Percentiles rank a stretch among this genome's conserved stretches.
phyloP scores from a whole-genome alignment of 2,888 invertebrate genomes.

The Drosophila putrida region DNA sequence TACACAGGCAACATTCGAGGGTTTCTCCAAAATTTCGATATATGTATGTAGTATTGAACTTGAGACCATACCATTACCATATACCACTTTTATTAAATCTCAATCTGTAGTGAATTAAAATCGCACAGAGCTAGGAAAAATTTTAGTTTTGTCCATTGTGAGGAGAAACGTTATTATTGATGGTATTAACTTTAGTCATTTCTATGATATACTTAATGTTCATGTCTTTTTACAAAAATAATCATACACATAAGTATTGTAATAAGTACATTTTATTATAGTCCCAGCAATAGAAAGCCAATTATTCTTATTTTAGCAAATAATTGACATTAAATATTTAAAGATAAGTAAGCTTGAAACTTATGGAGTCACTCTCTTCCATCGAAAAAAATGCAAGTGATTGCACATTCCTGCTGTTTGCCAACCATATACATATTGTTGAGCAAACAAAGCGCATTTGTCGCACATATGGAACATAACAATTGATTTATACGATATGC shows the following conservation, averaged over 20 bases:
- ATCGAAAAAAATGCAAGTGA: slow-evolving; percentile 25
- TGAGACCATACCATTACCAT: no score
- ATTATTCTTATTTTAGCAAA: no score
- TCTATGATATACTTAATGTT: no score
- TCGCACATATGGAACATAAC: slow-evolving; percentile 53
- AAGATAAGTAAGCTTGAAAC: slow-evolving; percentile 13
- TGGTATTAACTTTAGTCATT: no score
- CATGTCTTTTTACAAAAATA: no score
- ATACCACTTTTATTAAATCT: no score
- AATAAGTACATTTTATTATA: background rate
- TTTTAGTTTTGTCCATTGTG: background rate
- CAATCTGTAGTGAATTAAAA: no score
- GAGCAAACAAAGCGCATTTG: slow-evolving; percentile 60
- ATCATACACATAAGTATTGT: no score
- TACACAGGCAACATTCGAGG: slow-evolving; percentile 22
- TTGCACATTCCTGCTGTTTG: slow-evolving; percentile 43
- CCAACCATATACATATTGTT: slow-evolving; percentile 49
- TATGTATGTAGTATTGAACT: background rate
- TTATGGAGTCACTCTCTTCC: slow-evolving; percentile 32
- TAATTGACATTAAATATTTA: background rate
- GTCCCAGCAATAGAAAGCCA: background rate
- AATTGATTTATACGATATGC: slow-evolving; percentile 54
- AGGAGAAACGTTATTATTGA: no score
- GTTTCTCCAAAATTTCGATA: slow-evolving; percentile 1
- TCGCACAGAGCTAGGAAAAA: background rate